Conservation (phyloP, 92 coral and sea anemone species). For the Desmophyllum pertusum region DNA sequence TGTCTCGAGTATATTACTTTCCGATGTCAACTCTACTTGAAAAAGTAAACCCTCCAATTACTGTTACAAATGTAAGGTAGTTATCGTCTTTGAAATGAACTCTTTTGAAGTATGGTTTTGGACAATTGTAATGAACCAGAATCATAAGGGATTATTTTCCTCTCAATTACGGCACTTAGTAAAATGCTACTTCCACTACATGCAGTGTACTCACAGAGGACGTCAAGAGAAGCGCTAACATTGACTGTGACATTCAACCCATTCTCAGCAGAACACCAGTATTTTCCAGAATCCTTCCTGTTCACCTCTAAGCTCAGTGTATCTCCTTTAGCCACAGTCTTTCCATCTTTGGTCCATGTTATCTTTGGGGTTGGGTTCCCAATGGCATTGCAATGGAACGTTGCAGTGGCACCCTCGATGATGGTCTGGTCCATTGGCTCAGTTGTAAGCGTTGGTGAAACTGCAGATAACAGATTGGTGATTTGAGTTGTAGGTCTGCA, state of each 20-base stretch:
- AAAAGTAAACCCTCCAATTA: too few relatives aligned
- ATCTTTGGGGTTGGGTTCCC: neutral
- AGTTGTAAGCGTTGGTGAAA: neutral
- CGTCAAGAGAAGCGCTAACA: neutral
- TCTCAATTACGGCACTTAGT: too few relatives aligned
- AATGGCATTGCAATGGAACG: neutral
- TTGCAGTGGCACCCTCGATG: neutral
- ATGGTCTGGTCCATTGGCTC: neutral
- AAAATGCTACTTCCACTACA: neutral
- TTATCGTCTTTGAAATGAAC: too few relatives aligned
- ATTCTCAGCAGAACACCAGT: neutral
- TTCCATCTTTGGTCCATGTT: neutral
- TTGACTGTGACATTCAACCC: neutral
- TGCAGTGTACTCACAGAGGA: neutral
- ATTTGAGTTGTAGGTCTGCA: neutral
- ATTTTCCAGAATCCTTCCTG: neutral
- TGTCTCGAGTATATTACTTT: too few relatives aligned
- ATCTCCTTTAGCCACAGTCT: neutral
- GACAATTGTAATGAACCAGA: too few relatives aligned
- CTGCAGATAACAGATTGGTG: neutral
- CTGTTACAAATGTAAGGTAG: too few relatives aligned
- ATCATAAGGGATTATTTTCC: too few relatives aligned
- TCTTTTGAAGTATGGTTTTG: too few relatives aligned
- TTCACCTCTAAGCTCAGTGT: neutral
- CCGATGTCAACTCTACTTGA: too few relatives aligned